phyloP scores from a whole-genome alignment of 30 jellyfish, hydroid and myxozoan species.

The Cassiopea xamachana region DNA sequence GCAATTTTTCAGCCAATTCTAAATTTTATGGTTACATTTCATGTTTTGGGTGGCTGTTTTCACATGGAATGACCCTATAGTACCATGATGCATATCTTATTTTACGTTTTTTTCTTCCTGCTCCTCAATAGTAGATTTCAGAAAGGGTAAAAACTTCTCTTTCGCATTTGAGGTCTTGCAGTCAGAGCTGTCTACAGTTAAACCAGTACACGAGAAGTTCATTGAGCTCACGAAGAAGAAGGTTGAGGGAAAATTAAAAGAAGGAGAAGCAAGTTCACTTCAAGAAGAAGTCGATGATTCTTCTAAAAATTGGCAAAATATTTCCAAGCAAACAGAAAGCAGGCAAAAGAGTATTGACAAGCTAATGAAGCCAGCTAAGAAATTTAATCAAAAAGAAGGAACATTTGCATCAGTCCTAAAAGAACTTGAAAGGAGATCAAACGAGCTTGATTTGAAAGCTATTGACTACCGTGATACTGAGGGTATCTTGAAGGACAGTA shows the following conservation, averaged over 20 bases:
- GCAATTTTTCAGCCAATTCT: neutral
- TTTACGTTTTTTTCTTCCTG: neutral
- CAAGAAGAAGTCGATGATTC: constrained; percentile 56
- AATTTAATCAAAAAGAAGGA: constrained; percentile 54
- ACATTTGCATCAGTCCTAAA: constrained; percentile 66
- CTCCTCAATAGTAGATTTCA: neutral
- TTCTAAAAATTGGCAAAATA: constrained; percentile 58
- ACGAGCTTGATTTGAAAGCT: constrained; percentile 58
- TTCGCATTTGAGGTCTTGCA: constrained; percentile 49
- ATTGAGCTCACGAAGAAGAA: constrained; percentile 57
- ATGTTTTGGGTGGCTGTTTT: too few relatives aligned
- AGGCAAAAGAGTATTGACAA: constrained; percentile 71
- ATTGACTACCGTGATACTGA: constrained; percentile 49
- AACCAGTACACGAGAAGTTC: constrained; percentile 73
- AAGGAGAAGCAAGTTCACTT: constrained; percentile 56
- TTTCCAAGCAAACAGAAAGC: constrained; percentile 10
- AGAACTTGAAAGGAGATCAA: constrained; percentile 44
- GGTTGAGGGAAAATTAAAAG: constrained; percentile 41
- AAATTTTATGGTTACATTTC: too few relatives aligned
- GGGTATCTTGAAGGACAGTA: constrained; percentile 15
- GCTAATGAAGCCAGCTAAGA: constrained; percentile 69
- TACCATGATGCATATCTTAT: too few relatives aligned
- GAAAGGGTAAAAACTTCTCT: neutral
- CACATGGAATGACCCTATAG: too few relatives aligned
- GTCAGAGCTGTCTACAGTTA: constrained; percentile 44